These are phyloP conservation scores for Mormyrus hasselquistii DNA, from an alignment of 2,797 vertebrate species.

Conservation along the genomic window DNA sequence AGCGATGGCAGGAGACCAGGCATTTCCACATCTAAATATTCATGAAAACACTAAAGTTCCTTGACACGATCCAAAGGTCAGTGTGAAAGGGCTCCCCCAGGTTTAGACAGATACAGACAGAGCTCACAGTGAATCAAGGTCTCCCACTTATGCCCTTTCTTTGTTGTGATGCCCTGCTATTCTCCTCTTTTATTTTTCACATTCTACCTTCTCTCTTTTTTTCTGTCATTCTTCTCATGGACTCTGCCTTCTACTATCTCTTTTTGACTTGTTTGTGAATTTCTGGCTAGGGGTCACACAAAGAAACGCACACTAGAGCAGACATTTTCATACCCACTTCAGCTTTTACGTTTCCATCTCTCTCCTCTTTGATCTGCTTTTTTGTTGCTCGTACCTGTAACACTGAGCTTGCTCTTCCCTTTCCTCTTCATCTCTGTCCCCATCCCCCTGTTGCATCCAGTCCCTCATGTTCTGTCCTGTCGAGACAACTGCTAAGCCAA, in stretches of 20 bases:
- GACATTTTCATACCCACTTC: neutral
- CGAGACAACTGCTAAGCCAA: neutral
- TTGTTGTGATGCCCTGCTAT: neutral
- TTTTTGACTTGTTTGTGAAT: neutral
- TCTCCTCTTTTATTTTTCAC: constrained; percentile 36
- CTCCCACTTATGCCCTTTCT: neutral
- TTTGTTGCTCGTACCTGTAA: neutral
- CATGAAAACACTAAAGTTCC: neutral
- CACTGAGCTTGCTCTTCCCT: neutral
- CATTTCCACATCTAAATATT: neutral
- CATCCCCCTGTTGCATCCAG: neutral
- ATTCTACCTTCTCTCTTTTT: constrained; percentile 45
- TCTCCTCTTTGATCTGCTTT: neutral
- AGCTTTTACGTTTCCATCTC: neutral
- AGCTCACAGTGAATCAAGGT: neutral
- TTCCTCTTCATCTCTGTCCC: neutral
- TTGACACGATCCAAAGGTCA: neutral
- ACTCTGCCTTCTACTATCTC: neutral
- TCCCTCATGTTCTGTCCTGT: neutral
- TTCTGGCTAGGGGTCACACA: neutral
- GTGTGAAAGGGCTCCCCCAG: neutral
- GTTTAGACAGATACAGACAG: neutral
- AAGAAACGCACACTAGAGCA: neutral
- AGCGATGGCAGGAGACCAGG: neutral
- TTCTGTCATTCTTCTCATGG: constrained; percentile 16